A percentile compares a stretch with the other conserved stretches of the same genome.
These are phyloP conservation scores for Conger conger DNA, from an alignment of 2,113 vertebrate genomes.

Conservation along the genomic window DNA sequence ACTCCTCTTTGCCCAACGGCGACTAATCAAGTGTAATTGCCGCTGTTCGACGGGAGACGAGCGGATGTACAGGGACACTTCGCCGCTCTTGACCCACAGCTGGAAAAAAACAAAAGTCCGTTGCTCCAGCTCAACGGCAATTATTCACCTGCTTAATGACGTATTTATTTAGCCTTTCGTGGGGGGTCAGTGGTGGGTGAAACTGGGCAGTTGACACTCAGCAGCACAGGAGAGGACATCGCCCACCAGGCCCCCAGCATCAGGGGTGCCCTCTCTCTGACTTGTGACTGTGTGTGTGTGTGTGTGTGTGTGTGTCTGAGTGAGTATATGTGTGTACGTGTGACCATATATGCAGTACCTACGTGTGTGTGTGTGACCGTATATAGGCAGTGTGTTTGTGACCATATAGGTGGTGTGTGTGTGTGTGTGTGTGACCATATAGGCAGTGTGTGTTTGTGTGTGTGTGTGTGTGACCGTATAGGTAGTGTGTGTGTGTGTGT, in stretches of 20 bases:
- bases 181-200: not conserved
- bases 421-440: too few species aligned
- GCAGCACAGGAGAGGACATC: not conserved
- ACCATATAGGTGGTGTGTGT: too few species aligned
- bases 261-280: not conserved
- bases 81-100: not conserved
- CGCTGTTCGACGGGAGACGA: not conserved
- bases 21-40: constrained; percentile 2
- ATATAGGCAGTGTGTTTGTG: too few species aligned
- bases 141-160: not conserved
- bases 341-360: too few species aligned
- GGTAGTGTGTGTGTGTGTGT: too few species aligned
- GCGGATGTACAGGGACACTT: not conserved
- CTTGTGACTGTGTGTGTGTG: too few species aligned
- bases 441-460: too few species aligned
- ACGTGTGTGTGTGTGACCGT: too few species aligned
- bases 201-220: not conserved
- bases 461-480: too few species aligned
- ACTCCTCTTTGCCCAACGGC: not conserved
- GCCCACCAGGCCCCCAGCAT: not conserved
- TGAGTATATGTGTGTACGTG: too few species aligned
- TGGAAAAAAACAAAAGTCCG: not conserved
- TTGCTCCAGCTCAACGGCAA: not conserved
- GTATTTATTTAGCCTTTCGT: not conserved
- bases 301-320: too few species aligned